Conservation (phyloP, 1,140 invertebrate species). For the Bombus haemorrhoidalis region DNA sequence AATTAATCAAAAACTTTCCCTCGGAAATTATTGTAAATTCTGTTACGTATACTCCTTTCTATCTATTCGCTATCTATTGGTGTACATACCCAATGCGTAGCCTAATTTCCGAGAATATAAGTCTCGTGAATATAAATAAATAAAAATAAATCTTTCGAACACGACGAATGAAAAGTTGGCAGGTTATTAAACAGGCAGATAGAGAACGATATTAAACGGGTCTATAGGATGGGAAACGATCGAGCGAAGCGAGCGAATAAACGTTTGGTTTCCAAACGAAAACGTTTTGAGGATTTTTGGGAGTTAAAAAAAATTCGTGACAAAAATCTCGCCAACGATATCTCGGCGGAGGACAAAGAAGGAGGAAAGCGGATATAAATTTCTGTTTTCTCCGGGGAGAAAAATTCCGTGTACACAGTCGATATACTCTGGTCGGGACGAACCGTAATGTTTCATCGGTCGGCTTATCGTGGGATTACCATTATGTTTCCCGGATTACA, state of each 20-base stretch:
- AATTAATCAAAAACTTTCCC: background rate
- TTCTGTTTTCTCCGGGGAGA: background rate
- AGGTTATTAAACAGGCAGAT: too few relatives aligned
- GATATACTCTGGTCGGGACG: conserved; percentile 6
- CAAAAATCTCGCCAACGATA: background rate
- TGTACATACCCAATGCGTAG: too few relatives aligned
- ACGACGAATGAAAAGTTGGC: background rate
- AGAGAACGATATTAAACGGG: too few relatives aligned
- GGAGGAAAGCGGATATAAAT: background rate
- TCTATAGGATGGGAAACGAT: background rate
- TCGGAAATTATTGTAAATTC: background rate
- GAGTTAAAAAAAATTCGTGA: background rate
- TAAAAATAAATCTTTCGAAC: background rate
- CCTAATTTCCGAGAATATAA: background rate
- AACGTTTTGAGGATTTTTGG: background rate
- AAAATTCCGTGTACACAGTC: background rate
- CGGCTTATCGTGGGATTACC: conserved; percentile 48
- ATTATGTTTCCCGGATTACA: conserved; percentile 46
- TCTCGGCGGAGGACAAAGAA: background rate
- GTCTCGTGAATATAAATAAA: too few relatives aligned
- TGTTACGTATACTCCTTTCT: background rate
- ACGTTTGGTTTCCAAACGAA: too few relatives aligned
- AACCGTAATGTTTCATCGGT: conserved; percentile 47
- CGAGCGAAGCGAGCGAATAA: too few relatives aligned
- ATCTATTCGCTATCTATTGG: background rate